Evolutionary conservation across 2,113 vertebrate genomes (phyloP).

Genomic region (Larimichthys crocea): DNA sequence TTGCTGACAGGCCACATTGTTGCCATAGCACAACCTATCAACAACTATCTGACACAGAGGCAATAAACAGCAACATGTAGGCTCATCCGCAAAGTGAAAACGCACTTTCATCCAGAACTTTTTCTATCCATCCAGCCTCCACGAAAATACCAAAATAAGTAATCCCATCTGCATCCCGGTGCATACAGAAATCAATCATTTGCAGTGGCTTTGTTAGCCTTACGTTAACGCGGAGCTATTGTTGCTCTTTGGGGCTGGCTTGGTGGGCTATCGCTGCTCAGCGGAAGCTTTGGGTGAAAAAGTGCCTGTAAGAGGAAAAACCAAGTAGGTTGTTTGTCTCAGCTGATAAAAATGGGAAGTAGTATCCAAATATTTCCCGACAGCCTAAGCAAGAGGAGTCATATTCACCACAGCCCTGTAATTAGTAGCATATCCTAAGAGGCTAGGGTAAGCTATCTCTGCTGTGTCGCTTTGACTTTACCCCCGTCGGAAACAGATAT

Average conservation of each 20-base stretch:
- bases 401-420: conserved; percentile 65
- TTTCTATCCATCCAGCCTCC: conserved; percentile 12
- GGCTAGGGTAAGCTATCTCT: conserved; percentile 76
- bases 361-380: conserved; percentile 10
- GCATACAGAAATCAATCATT: conserved; percentile 55
- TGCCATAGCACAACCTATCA: conserved; percentile 53
- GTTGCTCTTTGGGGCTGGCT: conserved; percentile 56
- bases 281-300: conserved; percentile 47
- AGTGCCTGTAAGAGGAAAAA: conserved; percentile 41
- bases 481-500: conserved; percentile 49
- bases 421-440: conserved; percentile 78
- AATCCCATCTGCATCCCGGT: neutral
- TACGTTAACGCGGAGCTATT: conserved; percentile 70
- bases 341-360: conserved; percentile 32
- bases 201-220: conserved; percentile 76
- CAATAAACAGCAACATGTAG: conserved; percentile 72
- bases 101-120: conserved; percentile 18
- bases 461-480: conserved; percentile 69
- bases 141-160: neutral
- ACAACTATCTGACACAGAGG: conserved; percentile 64
- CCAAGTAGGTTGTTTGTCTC: neutral
- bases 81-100: conserved; percentile 37
- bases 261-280: conserved; percentile 48
- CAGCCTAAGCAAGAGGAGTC: conserved; percentile 43
- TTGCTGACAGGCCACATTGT: conserved; percentile 32